These are phyloP conservation scores for Labia minor DNA, from an alignment of 2,888 invertebrate species.

Conservation along the genomic window DNA sequence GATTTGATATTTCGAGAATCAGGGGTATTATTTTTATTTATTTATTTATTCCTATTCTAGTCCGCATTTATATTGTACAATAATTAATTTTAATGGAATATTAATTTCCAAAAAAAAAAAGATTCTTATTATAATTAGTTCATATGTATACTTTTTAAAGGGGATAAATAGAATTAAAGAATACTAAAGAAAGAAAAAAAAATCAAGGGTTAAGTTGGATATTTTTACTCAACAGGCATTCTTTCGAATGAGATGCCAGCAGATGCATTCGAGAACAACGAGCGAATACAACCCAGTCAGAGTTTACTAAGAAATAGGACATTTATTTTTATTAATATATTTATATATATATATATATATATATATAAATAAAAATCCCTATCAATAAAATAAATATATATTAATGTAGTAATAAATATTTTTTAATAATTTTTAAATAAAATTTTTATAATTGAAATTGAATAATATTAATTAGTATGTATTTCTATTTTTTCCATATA, in stretches of 20 bases:
- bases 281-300: background rate
- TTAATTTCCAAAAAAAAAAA: no score
- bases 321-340: background rate
- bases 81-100: background rate
- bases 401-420: no score
- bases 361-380: no score
- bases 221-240: background rate
- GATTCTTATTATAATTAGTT: no score
- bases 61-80: background rate
- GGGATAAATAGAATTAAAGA: background rate
- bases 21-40: no score
- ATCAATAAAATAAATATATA: no score
- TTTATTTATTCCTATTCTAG: background rate
- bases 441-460: no score
- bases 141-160: no score
- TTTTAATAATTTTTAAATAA: no score
- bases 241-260: background rate
- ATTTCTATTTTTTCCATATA: no score
- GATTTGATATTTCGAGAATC: no score
- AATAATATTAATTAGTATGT: no score
- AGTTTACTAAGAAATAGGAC: background rate
- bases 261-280: background rate
- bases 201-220: background rate
- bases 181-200: background rate
- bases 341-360: constrained; percentile 1